phyloP scores from a whole-genome alignment of 2,888 invertebrate species.

The Meloe dianella region DNA sequence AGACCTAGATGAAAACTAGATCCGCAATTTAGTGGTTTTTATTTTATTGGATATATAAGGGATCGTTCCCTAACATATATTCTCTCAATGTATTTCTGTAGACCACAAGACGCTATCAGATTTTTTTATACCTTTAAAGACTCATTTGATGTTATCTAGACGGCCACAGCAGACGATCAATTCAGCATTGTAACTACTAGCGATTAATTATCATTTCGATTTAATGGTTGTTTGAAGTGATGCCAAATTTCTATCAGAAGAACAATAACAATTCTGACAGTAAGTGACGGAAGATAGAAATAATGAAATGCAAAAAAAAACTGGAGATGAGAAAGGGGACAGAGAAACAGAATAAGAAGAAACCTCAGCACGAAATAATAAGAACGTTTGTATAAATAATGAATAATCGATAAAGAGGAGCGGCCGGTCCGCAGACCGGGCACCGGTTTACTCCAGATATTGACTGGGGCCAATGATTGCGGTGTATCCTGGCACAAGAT shows the following conservation, averaged over 20 bases:
- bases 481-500: conserved; percentile 52
- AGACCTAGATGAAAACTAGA: conserved; percentile 6
- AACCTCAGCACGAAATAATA: conserved; percentile 58
- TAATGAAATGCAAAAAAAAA: background rate
- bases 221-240: conserved; percentile 20
- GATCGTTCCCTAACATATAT: background rate
- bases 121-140: conserved; percentile 3
- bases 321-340: background rate
- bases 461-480: conserved; percentile 54
- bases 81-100: background rate
- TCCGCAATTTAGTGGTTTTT: conserved; percentile 9
- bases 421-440: conserved; percentile 50
- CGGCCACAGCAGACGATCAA: conserved; percentile 1
- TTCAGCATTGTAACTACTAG: background rate
- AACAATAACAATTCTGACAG: conserved; percentile 32
- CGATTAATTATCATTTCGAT: conserved; percentile 10
- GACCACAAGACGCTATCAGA: conserved; percentile 2
- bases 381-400: conserved; percentile 61
- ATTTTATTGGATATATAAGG: background rate
- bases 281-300: background rate
- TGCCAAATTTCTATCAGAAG: conserved; percentile 44
- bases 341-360: conserved; percentile 47
- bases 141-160: conserved; percentile 10
- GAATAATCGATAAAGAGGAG: conserved; percentile 59
- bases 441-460: conserved; percentile 61